phyloP scores from a whole-genome alignment of 2,888 invertebrate species.

The Physocephala rufipes region DNA sequence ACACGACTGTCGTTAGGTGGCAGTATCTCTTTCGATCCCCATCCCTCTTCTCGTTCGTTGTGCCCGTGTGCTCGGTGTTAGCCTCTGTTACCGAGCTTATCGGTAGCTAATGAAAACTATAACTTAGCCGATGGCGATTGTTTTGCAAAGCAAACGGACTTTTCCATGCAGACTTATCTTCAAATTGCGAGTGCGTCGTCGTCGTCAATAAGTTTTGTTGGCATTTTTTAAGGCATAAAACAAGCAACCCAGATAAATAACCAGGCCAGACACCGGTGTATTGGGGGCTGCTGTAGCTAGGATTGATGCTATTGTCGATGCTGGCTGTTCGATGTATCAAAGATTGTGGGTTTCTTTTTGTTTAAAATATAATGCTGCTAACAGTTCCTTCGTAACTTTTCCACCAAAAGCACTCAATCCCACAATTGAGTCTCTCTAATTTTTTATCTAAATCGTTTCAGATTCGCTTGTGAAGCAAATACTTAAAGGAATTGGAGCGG shows the following conservation, averaged over 20 bases:
- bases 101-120: conserved; percentile 35
- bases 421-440: conserved; percentile 15
- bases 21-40: background rate
- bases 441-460: conserved; percentile 29
- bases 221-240: background rate
- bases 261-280: background rate
- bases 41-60: background rate
- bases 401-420: background rate
- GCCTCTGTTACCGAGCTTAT: conserved; percentile 18
- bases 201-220: background rate
- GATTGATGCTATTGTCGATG: too few relatives aligned
- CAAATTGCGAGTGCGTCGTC: background rate
- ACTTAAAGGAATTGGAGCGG: conserved; percentile 12
- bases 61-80: background rate
- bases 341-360: too few relatives aligned
- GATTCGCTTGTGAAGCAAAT: conserved; percentile 13
- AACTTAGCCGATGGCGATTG: conserved; percentile 33
- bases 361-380: too few relatives aligned
- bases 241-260: too few relatives aligned
- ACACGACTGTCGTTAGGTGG: background rate
- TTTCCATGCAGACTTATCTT: background rate
- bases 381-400: background rate
- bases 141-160: background rate
- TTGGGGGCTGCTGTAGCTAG: too few relatives aligned
- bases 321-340: too few relatives aligned